phyloP scores from a whole-genome alignment of 1,140 invertebrate species.

The Gryon sp. region DNA sequence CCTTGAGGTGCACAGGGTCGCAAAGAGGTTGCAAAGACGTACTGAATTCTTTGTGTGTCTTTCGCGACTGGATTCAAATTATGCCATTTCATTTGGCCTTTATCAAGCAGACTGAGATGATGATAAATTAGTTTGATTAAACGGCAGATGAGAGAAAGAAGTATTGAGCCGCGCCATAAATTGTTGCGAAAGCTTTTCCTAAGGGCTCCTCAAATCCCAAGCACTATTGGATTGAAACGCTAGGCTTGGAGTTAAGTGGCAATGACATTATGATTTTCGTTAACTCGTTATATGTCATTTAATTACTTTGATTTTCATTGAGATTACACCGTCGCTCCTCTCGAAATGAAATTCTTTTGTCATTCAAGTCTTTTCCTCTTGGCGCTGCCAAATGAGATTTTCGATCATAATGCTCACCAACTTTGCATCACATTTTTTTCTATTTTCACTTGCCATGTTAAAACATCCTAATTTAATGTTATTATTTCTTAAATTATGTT shows the following conservation, averaged over 20 bases:
- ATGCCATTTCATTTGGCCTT: constrained; percentile 6
- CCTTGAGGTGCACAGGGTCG: not conserved
- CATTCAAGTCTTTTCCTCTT: constrained; percentile 29
- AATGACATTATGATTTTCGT: constrained; percentile 46
- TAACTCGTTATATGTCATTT: constrained; percentile 45
- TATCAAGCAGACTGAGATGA: not conserved
- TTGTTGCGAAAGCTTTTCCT: constrained; percentile 30
- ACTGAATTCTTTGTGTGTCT: too few relatives aligned
- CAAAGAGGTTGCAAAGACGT: too few relatives aligned
- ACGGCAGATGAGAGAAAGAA: constrained; percentile 11
- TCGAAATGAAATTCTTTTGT: constrained; percentile 53
- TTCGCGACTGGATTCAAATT: constrained; percentile 5
- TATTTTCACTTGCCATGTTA: too few relatives aligned
- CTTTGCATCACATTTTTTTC: constrained; percentile 21
- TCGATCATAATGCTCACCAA: constrained; percentile 21
- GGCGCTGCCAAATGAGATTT: constrained; percentile 45
- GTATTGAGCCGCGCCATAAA: constrained; percentile 29
- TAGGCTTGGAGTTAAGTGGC: constrained; percentile 19
- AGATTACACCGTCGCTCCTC: constrained; percentile 37
- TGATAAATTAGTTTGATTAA: constrained; percentile 38
- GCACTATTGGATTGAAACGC: not conserved
- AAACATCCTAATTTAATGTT: too few relatives aligned
- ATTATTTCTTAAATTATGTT: too few relatives aligned
- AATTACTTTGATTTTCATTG: constrained; percentile 54
- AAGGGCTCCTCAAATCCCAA: constrained; percentile 4